Evolutionary conservation across 1,140 invertebrate species (phyloP), one percentile per base, ranked within the genome.

Genomic region (Caenorhabditis inopinata): DNA sequence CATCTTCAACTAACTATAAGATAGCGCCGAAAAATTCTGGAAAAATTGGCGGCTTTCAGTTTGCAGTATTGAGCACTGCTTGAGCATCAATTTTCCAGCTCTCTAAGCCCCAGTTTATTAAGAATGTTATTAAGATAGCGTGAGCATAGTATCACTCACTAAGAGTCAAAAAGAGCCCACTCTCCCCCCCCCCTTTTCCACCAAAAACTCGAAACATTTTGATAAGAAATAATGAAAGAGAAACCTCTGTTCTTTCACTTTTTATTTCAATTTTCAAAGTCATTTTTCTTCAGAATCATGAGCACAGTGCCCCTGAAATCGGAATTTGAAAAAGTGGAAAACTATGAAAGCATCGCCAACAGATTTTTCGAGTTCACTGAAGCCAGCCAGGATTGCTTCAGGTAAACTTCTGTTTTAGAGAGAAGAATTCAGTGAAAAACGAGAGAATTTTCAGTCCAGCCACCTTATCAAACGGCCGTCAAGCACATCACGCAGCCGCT

Each of bases 401-500:
- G 58, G 58, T 68, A 58, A 51, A 9, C 27, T 58, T 32, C 5
- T 21, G 25, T 42, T 74, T 74, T 25, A 45, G n/a, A n/a, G n/a
- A n/a, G n/a, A n/a, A n/a, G n/a, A n/a, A n/a, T n/a, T n/a, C n/a
- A n/a, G n/a, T n/a, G n/a, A 42, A 9, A 18, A 6, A 29, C 42
- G 7, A 6, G 42, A n/a, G 42, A 27, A 12, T 25, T 46, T 81
- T 49, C 53, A 81, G 79, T 35, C 45, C 79, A 12, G 29, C 79
- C 7, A 73, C 38, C 9, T 25, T 81, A 16, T 29, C 80, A 25
- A 75, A 51, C 18, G 47, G 51, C 4, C 74, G 80, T 16, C 80
- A 81, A 27, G 53, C 47, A 18, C 53, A 51, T 27, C 21, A 32
- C 11, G 49, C 29, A 23, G 77, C 82, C 12, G 82, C 79, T 16